Evolutionary conservation across 1,140 invertebrate species (phyloP).

Genomic region (Spodoptera frugiperda): DNA sequence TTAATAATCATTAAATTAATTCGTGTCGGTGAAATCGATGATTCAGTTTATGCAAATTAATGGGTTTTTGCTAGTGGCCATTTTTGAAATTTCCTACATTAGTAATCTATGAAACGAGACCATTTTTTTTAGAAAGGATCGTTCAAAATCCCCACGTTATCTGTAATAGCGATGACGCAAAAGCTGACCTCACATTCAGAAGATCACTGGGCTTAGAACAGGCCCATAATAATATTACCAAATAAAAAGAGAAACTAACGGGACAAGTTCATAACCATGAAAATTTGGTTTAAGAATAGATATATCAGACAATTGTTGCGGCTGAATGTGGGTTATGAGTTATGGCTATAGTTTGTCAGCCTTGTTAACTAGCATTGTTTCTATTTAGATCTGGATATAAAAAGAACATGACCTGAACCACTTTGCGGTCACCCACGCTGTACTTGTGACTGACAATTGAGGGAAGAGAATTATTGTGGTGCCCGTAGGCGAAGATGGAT

Average conservation of each 20-base stretch:
- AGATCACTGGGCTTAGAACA: no score
- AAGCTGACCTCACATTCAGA: background rate
- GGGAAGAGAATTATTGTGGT: constrained; percentile 24
- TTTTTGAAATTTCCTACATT: background rate
- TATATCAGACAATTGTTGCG: background rate
- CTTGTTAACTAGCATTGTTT: constrained; percentile 16
- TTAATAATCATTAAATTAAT: constrained; percentile 1
- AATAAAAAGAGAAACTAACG: no score
- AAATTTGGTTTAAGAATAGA: constrained; percentile 1
- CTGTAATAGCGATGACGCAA: background rate
- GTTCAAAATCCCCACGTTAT: constrained; percentile 19
- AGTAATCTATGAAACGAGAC: background rate
- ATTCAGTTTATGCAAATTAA: background rate
- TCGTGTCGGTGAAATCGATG: background rate
- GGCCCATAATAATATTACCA: no score
- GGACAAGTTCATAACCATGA: background rate
- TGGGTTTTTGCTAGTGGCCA: constrained; percentile 3
- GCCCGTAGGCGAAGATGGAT: constrained; percentile 20
- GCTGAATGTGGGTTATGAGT: constrained; percentile 12
- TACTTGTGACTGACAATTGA: constrained; percentile 12
- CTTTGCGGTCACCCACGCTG: constrained; percentile 23
- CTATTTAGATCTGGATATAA: constrained; percentile 37
- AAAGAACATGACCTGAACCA: constrained; percentile 36
- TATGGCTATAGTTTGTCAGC: constrained; percentile 12
- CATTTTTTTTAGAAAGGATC: constrained; percentile 2